Conservation (phyloP, 30 jellyfish, hydroid and myxozoan species). For the Cassiopea xamachana region DNA sequence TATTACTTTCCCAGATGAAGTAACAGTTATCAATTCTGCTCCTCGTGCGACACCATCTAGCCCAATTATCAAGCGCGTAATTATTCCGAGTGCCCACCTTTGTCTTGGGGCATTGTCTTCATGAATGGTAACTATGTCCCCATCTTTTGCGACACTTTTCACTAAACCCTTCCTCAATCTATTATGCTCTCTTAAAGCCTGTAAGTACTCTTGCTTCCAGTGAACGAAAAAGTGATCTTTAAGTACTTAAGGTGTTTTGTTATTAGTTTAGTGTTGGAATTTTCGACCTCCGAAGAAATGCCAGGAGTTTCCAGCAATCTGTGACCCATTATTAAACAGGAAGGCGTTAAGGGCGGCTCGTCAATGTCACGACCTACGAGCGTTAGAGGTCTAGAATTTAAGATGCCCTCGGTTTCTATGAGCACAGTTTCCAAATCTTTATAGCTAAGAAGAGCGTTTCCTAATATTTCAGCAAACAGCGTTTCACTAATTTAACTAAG, state of each 20-base stretch:
- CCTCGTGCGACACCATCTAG: neutral
- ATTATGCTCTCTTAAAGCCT: neutral
- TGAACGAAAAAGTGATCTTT: neutral
- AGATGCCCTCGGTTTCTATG: constrained; percentile 5
- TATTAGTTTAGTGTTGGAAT: neutral
- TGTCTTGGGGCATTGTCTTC: constrained; percentile 11
- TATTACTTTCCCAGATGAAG: neutral
- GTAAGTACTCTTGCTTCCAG: constrained; percentile 19
- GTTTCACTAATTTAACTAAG: neutral
- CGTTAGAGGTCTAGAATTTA: neutral
- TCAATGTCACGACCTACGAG: neutral
- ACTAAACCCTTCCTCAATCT: neutral
- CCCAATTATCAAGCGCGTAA: neutral
- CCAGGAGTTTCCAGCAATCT: neutral
- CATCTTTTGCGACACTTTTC: neutral
- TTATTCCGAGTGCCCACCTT: constrained; percentile 1
- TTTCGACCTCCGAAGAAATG: neutral
- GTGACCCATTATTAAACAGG: neutral
- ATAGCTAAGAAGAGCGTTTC: neutral
- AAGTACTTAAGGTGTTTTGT: neutral
- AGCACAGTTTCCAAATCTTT: neutral
- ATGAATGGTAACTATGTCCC: constrained; percentile 9
- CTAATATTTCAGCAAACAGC: neutral
- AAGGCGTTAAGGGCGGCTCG: constrained; percentile 7
- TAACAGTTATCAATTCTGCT: neutral